A percentile compares a stretch with the other conserved stretches of the same genome.
Conservation (phyloP, 2,888 invertebrate species). For the Kuschelorhynchus macadamiae region DNA sequence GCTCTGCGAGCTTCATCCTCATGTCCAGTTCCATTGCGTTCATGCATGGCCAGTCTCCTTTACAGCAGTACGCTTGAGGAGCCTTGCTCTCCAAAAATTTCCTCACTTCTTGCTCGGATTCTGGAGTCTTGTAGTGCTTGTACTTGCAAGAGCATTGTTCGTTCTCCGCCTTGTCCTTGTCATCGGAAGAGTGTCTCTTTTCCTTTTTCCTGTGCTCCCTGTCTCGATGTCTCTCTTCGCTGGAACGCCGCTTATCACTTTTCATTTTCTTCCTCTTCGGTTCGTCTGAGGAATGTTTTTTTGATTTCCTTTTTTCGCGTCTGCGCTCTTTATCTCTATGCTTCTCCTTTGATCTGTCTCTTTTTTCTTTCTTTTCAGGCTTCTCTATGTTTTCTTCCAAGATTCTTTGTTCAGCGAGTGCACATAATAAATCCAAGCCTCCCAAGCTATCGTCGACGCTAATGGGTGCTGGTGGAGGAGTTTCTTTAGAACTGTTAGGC, state of each 20-base stretch:
- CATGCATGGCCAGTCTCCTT: conserved; percentile 70
- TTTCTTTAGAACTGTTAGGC: conserved; percentile 65
- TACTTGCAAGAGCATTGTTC: conserved; percentile 59
- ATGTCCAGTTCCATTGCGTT: conserved; percentile 86
- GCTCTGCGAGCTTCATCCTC: conserved; percentile 84
- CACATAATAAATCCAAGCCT: conserved; percentile 83
- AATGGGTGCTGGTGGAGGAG: conserved; percentile 60
- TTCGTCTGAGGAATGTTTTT: conserved; percentile 62
- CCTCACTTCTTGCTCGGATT: conserved; percentile 67
- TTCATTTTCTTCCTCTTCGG: conserved; percentile 67
- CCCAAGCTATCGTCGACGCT: conserved; percentile 70
- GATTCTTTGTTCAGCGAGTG: conserved; percentile 87
- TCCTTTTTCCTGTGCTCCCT: conserved; percentile 57
- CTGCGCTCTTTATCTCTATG: conserved; percentile 59
- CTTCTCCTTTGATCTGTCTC: conserved; percentile 40
- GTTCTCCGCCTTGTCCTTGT: conserved; percentile 31
- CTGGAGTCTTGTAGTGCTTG: conserved; percentile 64
- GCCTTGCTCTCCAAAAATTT: conserved; percentile 65
- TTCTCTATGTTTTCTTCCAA: conserved; percentile 78
- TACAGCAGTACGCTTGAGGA: conserved; percentile 58
- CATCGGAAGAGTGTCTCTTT: conserved; percentile 49
- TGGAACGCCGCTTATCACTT: conserved; percentile 55
- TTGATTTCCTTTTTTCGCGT: conserved; percentile 70
- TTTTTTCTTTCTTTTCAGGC: conserved; percentile 55
- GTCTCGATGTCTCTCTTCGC: conserved; percentile 57